Evolutionary conservation across 2,888 invertebrate species (phyloP), one percentile per base, ranked within the genome.

Genomic region (Agrotis exclamationis): DNA sequence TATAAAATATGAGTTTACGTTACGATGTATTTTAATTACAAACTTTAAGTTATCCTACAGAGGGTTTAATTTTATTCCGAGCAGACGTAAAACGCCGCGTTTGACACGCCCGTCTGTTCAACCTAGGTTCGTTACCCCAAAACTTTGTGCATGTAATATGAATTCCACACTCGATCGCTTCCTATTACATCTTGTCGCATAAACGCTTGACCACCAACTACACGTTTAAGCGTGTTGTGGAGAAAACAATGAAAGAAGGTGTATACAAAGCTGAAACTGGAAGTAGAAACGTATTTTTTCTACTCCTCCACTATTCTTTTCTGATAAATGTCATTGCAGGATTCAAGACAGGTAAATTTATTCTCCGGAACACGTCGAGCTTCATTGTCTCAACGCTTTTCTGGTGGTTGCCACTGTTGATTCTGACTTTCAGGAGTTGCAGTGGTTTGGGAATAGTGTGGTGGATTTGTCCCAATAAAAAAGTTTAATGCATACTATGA

Each of bases 41-140:
- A 33, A 14, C n/a, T 56, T 33, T 6, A 14, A 56, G n/a, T 33
- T 20, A 18, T 14, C 6, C 4, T 7, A 1, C 14, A 3, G 2
- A 20, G 16, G 44, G 2, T 14, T 0, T 47, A 0, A 14, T n/a
- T 14, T 16, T 48, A 20, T 22, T 1, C 2, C 20, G 39, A 44
- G 47, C 20, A 16, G n/a, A n/a, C n/a, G 9, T 0, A 57, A 77
- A 73, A 51, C 56, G 66, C 67, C 0, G 47, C 71, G 64, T 80
- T 73, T 22, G 0, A 22, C 20, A 58, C 74, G 80, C 76, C 16
- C 63, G 83, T 80, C 71, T 82, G 51, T 1, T 6, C 4, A 14
- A 18, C 3, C 0, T n/a, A 56, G 28, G 79, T 80, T 83, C 82
- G 79, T 79, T 79, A 80, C 69, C 74, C 79, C 56, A 79, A 76